A percentile compares a stretch with the other conserved stretches of the same genome.
These are phyloP conservation scores for Lutjanus argentimaculatus DNA, from an alignment of 2,797 vertebrate species.

Conservation along the genomic window DNA sequence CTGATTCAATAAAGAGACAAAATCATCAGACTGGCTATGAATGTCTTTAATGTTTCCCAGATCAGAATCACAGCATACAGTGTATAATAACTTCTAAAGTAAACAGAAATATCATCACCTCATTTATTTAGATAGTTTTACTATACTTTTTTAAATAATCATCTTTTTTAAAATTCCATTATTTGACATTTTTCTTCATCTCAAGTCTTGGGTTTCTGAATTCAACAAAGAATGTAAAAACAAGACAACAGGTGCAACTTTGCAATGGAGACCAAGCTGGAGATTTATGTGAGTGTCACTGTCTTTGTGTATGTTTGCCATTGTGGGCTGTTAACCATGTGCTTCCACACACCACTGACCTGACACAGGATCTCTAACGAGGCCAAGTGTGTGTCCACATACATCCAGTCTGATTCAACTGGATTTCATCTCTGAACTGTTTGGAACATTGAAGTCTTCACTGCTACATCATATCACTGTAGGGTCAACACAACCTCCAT, in stretches of 20 bases:
- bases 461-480: slow-evolving; percentile 48
- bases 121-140: slow-evolving; percentile 86
- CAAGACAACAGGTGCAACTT: slow-evolving; percentile 86
- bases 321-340: slow-evolving; percentile 15
- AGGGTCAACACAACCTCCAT: slow-evolving; percentile 25
- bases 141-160: slow-evolving; percentile 75
- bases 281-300: slow-evolving; percentile 1
- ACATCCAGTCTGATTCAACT: slow-evolving; percentile 7
- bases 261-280: slow-evolving; percentile 49
- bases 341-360: slow-evolving; percentile 19
- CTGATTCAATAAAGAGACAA: slow-evolving; percentile 53
- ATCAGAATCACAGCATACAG: slow-evolving; percentile 91
- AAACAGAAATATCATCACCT: slow-evolving; percentile 90
- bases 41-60: slow-evolving; percentile 90
- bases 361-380: neutral
- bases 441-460: neutral
- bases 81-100: slow-evolving; percentile 90
- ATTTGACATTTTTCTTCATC: slow-evolving; percentile 83
- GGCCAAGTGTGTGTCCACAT: neutral
- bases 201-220: slow-evolving; percentile 82
- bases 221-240: slow-evolving; percentile 85
- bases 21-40: slow-evolving; percentile 81
- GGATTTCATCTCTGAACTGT: neutral
- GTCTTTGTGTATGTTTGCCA: neutral
- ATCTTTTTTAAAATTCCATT: slow-evolving; percentile 78